Base-by-base conservation (phyloP, 2,888 invertebrate genomes). In the Diploptera punctata region DNA sequence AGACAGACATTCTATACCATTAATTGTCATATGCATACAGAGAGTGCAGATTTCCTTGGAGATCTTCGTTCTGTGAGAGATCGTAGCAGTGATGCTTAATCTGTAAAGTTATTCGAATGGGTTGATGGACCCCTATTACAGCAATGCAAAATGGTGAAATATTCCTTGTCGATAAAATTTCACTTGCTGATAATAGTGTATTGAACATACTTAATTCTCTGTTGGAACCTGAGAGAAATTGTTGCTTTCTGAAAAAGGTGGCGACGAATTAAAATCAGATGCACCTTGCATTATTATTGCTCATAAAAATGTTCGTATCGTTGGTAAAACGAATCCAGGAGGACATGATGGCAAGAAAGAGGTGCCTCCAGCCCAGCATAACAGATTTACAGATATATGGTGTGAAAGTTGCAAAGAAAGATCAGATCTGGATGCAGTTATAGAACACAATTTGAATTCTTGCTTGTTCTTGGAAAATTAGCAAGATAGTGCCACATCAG, bases 311-410 rank as follows among this genome's bases (percentile, higher is more conserved):
- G 99, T 99, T 81, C 91, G 94, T 78, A 94, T 99, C 79, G 88
- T 99, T 72, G 97, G 96, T 1, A 99, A 99, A 0, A 99, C 99
- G 99, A 99, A 99, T 85, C 99, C 99, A 7, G 98, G 99, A 13
- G 99, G 99, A 0, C 99, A 99, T 86, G 99, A 95, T 81, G 99
- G 99, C 2, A 99, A 99, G 82, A 99, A 99, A 81, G 99, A 99
- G 83, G 88, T 88, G 10, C 99, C 99, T 0, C 98, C 98, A 0
- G 99, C 99, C 0, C 84, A 99, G 67, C 87, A 99, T 67, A 99
- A 99, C 85, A 90, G 99, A 62, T 97, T 99, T 79, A 99, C 99
- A 0, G 99, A 99, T 85, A 96, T 99, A 80, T 99, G 99, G 99
- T 98, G 98, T 80, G 93, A 93, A 71, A 88, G 90, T 67, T 92